Evolutionary conservation across 2,797 vertebrate genomes (phyloP), one percentile per base, ranked within the genome.

Genomic region (Adrianichthys oophorus): DNA sequence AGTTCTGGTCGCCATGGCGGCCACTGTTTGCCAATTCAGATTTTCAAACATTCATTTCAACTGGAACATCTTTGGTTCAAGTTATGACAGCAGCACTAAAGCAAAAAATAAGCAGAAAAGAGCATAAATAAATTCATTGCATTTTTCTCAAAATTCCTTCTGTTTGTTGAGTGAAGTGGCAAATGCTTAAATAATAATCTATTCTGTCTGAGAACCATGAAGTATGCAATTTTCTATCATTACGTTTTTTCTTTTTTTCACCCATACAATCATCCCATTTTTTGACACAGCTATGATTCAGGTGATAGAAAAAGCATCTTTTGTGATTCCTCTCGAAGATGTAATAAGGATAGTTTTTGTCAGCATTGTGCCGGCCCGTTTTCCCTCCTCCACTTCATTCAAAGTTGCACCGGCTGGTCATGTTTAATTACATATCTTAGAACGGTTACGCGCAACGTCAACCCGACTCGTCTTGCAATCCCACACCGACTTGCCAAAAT

Each of bases 401-500:
- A 1, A 41, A 52, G 43, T 45, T 44, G 16, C 18, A 10, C 48
- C n/a, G 17, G 13, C 32, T 40, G 46, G 46, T 65, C 40, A 19
- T 24, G 46, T 47, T 49, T 64, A 65, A 69, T 63, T 68, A 52
- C 52, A 50, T 43, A 14, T 60, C 41, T 57, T 53, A 51, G 68
- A 69, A 49, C 56, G 7, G 37, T 23, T 14, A 17, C 21, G 46
- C 24, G 56, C 60, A 48, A 60, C 50, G 52, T 62, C 21, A 15
- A 58, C 49, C 48, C 57, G 48, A 52, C 54, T 56, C 24, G 46
- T 59, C 32, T 21, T 58, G 46, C 58, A 55, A 62, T 59, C 57
- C 41, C 40, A 59, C 56, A 63, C 15, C 5, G 52, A 68, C 41
- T 68, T 32, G 65, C 48, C 52, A 60, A 60, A 60, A 68, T 68